Conservation (phyloP, 1,140 invertebrate species). For the Brachionus calyciflorus region DNA sequence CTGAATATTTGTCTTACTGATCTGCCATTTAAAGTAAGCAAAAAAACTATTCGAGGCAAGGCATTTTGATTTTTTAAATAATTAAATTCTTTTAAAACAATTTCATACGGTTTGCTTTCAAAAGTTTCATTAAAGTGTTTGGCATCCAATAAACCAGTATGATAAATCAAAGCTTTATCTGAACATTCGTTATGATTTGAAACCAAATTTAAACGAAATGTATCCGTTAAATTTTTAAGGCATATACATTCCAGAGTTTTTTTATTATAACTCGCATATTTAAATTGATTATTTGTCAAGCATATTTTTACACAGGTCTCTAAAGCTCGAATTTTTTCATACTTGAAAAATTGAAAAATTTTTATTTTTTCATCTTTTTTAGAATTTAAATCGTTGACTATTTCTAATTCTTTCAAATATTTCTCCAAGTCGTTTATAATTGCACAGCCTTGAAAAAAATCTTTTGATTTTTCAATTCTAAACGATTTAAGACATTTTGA, state of each 20-base stretch:
- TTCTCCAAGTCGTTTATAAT: neutral
- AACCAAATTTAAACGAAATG: neutral
- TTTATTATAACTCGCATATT: neutral
- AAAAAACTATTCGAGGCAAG: slow-evolving; percentile 74
- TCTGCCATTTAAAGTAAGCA: slow-evolving; percentile 90
- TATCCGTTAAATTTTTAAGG: neutral
- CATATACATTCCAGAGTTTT: neutral
- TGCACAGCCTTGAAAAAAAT: neutral
- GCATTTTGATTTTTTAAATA: neutral
- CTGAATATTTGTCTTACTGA: slow-evolving; percentile 85
- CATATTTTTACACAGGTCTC: neutral
- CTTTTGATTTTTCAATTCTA: neutral
- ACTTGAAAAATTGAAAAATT: neutral
- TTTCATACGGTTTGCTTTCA: neutral
- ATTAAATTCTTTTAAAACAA: neutral
- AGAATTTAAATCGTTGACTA: neutral
- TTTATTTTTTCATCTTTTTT: neutral
- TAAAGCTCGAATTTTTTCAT: neutral
- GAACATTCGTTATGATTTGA: neutral
- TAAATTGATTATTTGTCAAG: slow-evolving; percentile 19
- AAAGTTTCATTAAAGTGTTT: too few species aligned
- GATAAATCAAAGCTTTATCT: neutral
- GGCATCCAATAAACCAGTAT: neutral
- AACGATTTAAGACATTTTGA: neutral
- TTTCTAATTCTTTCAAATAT: neutral